Evolutionary conservation across 2,797 vertebrate genomes (phyloP).

Genomic region (Anableps anableps): DNA sequence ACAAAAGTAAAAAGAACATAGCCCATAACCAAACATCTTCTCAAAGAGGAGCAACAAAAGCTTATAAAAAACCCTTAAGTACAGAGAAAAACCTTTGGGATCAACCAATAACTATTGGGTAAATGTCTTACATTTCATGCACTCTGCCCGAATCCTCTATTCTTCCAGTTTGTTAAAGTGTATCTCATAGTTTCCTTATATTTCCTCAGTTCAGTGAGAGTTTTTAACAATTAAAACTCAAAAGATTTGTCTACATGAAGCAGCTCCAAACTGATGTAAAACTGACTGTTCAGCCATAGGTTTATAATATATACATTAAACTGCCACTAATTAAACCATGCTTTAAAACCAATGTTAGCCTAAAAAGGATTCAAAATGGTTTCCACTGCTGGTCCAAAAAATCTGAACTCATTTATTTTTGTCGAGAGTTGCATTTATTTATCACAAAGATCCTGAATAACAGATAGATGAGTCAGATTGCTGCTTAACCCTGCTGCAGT

Average conservation of each 20-base stretch:
- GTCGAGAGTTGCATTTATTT: neutral
- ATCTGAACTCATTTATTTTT: neutral
- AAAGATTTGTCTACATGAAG: neutral
- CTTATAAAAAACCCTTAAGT: neutral
- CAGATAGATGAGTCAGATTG: neutral
- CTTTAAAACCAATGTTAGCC: neutral
- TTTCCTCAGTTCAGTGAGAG: neutral
- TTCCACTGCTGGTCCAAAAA: neutral
- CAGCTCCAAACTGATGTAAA: neutral
- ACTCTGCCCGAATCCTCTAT: neutral
- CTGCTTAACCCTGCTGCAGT: too few species aligned
- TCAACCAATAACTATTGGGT: neutral
- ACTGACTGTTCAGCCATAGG: neutral
- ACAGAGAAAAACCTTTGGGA: neutral
- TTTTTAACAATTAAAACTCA: neutral
- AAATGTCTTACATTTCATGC: neutral
- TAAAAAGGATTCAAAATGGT: neutral
- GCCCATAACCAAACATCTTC: conserved; percentile 4
- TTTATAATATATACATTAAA: neutral
- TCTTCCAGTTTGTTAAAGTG: neutral
- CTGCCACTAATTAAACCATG: neutral
- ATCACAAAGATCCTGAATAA: neutral
- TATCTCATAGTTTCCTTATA: neutral
- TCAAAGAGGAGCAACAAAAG: neutral
- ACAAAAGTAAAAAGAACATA: conserved; percentile 4